phyloP scores from a whole-genome alignment of 2,113 vertebrate genomes.

The Stegostoma tigrinum region DNA sequence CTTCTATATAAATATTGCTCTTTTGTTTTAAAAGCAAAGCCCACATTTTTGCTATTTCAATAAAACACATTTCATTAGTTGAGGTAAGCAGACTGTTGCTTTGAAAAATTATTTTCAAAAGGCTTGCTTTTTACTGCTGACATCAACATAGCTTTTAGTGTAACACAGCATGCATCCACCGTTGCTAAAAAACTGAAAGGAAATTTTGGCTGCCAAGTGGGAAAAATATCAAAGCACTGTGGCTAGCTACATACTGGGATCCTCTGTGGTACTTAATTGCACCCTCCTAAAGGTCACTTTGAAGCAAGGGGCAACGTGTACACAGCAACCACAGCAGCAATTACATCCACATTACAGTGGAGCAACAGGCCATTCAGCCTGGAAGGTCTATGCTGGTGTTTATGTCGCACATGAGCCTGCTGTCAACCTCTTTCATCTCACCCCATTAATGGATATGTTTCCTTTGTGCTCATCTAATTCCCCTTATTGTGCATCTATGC shows the following conservation, averaged over 20 bases:
- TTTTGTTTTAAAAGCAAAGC: constrained; percentile 47
- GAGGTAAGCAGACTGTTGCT: constrained; percentile 54
- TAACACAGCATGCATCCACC: constrained; percentile 57
- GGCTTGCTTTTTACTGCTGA: constrained; percentile 69
- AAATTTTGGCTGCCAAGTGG: constrained; percentile 42
- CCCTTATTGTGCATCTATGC: not conserved
- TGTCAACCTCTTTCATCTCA: not conserved
- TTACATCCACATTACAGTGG: not conserved
- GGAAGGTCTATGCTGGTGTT: not conserved
- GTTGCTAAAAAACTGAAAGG: constrained; percentile 57
- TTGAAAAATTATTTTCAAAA: constrained; percentile 63
- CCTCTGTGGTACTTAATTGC: constrained; percentile 43
- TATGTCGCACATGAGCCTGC: not conserved
- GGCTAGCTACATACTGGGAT: constrained; percentile 41
- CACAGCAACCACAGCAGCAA: not conserved
- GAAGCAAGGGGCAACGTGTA: constrained; percentile 43
- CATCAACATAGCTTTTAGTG: constrained; percentile 69
- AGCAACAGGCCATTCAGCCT: not conserved
- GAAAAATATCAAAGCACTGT: constrained; percentile 44
- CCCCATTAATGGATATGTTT: not conserved
- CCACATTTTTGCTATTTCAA: constrained; percentile 50
- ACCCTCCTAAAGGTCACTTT: constrained; percentile 45
- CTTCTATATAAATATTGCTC: not conserved
- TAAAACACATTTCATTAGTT: constrained; percentile 50
- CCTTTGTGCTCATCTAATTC: not conserved